Evolutionary conservation across 1,140 invertebrate genomes (phyloP).

Genomic region (Bombus impatiens): DNA sequence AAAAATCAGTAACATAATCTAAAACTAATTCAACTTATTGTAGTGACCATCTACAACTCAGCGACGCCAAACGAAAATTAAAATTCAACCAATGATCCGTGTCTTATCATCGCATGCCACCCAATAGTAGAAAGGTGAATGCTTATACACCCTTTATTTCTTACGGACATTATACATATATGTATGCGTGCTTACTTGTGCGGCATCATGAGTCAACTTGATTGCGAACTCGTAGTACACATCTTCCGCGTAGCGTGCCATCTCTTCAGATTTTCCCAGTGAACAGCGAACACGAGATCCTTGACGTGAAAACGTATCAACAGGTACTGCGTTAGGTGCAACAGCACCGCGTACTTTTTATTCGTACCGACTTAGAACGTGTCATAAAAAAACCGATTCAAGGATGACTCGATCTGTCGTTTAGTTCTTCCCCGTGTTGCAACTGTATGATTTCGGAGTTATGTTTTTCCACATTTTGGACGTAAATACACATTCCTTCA

Average conservation of each 20-base stretch:
- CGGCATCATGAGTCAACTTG: constrained; percentile 81
- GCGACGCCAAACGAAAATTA: no score
- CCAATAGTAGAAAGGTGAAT: background rate
- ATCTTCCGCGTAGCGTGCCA: constrained; percentile 71
- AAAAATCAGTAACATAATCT: background rate
- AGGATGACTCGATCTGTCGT: constrained; percentile 37
- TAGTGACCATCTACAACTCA: no score
- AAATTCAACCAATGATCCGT: no score
- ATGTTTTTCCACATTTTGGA: background rate
- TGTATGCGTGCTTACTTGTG: constrained; percentile 78
- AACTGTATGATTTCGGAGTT: background rate
- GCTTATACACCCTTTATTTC: background rate
- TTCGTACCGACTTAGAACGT: constrained; percentile 9
- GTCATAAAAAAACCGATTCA: constrained; percentile 4
- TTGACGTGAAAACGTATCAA: constrained; percentile 46
- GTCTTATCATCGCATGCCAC: no score
- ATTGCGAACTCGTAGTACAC: constrained; percentile 82
- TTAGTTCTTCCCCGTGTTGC: background rate
- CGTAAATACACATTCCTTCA: background rate
- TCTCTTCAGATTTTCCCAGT: constrained; percentile 26
- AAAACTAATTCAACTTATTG: background rate
- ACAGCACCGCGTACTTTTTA: constrained; percentile 50
- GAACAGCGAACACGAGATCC: constrained; percentile 35
- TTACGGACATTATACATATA: no score
- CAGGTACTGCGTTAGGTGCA: constrained; percentile 36